Base-by-base conservation (phyloP, 2,888 invertebrate species). In the Caradrina clavipalpis region DNA sequence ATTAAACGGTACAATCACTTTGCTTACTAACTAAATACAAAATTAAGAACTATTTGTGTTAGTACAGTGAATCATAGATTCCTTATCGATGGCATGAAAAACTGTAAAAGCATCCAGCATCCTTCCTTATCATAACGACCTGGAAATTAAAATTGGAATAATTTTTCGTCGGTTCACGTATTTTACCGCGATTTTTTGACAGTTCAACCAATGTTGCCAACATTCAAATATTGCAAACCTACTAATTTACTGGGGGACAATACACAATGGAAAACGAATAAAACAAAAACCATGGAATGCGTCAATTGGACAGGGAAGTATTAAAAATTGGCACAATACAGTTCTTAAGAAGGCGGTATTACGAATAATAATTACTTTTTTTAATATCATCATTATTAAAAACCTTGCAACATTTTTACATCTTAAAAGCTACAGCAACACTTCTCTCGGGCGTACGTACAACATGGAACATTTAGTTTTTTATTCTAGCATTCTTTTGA, bases 281-380 rank as follows among this genome's bases (percentile, higher is more conserved):
- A 31, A 69, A 54, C 69, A 50, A 59, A 73, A 53, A 79, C 78
- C 73, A 70, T 91, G 92, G 90, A 91, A 92, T 91, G 91, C 87
- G 81, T 88, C 73, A 83, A 85, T 85, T 83, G 83, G 82, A 84
- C 81, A 81, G 80, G 82, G 80, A 78, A 83, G 76, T 83, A 88
- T 87, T 84, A 88, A 90, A 90, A 89, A 91, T 93, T 93, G 92
- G 93, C 92, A 92, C 92, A 92, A 88, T 89, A 88, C 82, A 87
- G 85, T 89, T 86, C 71, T 78, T 84, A 82, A 82, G 78, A 85
- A 91, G 91, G 93, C 92, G 93, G 91, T 87, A 78, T 79, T 82
- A 82, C 69, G 73, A 71, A 74, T 81, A 81, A 79, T 83, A 73
- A 72, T 80, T 68, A 76, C 67, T 74, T 75, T 72, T 80, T 81